Evolutionary conservation across 2,888 invertebrate genomes (phyloP).

Genomic region (Metalampra italica): DNA sequence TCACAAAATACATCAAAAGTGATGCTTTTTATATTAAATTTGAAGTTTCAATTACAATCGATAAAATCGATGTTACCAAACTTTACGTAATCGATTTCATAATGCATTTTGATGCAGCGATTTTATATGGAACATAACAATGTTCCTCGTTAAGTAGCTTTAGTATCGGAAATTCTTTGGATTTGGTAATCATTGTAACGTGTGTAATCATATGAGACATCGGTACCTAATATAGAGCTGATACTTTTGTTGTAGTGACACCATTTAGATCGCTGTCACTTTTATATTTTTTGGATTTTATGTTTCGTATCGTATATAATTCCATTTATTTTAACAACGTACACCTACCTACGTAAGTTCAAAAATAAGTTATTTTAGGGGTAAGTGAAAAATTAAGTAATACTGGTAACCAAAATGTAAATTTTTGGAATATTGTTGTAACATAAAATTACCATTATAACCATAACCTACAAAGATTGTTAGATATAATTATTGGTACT

Average conservation of each 20-base stretch:
- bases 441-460: no score
- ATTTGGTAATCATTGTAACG: slow-evolving; percentile 46
- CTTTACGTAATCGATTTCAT: slow-evolving; percentile 4
- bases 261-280: not conserved
- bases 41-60: slow-evolving; percentile 14
- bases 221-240: slow-evolving; percentile 5
- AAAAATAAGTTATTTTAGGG: no score
- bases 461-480: no score
- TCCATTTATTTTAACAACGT: no score
- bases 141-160: slow-evolving; percentile 46
- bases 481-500: no score
- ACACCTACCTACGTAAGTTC: no score
- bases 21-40: slow-evolving; percentile 11
- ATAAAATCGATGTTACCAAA: not conserved
- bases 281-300: not conserved
- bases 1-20: slow-evolving; percentile 3
- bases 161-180: slow-evolving; percentile 34
- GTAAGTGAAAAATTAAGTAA: no score
- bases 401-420: no score
- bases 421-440: no score
- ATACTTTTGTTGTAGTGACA: not conserved
- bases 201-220: slow-evolving; percentile 37
- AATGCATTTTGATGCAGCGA: not conserved
- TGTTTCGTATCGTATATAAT: no score
- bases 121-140: slow-evolving; percentile 32